Percentiles rank a stretch among this genome's conserved stretches.
phyloP scores from a whole-genome alignment of 2,113 vertebrate genomes.

The Calidris pugnax region DNA sequence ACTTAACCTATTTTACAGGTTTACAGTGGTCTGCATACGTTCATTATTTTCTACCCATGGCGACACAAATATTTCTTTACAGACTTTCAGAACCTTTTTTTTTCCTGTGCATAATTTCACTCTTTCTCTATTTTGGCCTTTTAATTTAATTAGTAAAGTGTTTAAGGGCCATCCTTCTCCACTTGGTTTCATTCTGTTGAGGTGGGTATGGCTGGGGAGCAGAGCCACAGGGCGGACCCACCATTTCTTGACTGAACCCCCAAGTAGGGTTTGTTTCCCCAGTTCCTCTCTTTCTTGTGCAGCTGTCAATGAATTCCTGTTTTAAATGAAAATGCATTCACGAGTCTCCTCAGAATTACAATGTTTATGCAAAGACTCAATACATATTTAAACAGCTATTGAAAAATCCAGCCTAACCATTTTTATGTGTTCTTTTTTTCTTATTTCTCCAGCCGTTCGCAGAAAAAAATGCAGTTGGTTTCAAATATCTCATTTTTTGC shows the following conservation, averaged over 20 bases:
- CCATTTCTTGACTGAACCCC: background rate
- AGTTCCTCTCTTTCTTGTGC: background rate
- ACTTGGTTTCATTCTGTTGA: background rate
- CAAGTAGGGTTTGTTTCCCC: background rate
- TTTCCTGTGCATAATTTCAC: background rate
- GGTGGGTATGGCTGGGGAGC: background rate
- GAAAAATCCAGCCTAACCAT: conserved; percentile 3
- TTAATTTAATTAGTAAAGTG: background rate
- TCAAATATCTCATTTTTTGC: conserved; percentile 82
- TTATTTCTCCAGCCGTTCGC: conserved; percentile 75
- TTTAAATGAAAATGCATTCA: conserved; percentile 21
- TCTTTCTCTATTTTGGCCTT: background rate
- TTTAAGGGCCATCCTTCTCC: background rate
- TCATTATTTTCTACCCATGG: background rate
- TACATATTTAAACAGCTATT: conserved; percentile 8
- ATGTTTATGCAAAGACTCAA: background rate
- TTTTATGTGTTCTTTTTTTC: conserved; percentile 12
- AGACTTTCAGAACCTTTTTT: background rate
- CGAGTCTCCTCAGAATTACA: background rate
- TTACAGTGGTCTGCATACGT: background rate
- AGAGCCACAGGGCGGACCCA: background rate
- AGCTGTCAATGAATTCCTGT: background rate
- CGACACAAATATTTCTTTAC: background rate
- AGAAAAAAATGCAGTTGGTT: conserved; percentile 84
- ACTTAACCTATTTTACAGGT: background rate